Percentiles rank a stretch among this genome's conserved stretches.
These are phyloP conservation scores for Zelleria hepariella DNA, from an alignment of 2,888 invertebrate genomes.

Conservation along the genomic window DNA sequence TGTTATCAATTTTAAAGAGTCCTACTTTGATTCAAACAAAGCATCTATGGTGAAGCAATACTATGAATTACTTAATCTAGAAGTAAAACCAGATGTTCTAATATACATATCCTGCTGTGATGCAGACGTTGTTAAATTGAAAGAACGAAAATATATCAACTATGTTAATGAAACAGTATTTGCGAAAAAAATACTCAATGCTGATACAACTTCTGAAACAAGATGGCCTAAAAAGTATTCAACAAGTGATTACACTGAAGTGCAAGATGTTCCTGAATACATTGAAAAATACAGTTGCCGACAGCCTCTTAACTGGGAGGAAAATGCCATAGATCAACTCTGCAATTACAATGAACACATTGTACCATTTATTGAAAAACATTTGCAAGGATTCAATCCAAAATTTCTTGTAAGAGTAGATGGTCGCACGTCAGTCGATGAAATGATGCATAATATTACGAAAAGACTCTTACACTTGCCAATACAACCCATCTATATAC, in stretches of 20 bases:
- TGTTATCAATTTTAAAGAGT: slow-evolving; percentile 27
- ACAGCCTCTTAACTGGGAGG: slow-evolving; percentile 55
- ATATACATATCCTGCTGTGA: slow-evolving; percentile 71
- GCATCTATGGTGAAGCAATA: slow-evolving; percentile 36
- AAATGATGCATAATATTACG: slow-evolving; percentile 63
- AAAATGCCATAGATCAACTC: slow-evolving; percentile 55
- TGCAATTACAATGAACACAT: slow-evolving; percentile 61
- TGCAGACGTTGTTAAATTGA: slow-evolving; percentile 60
- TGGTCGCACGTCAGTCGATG: slow-evolving; percentile 54
- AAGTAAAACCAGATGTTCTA: slow-evolving; percentile 58
- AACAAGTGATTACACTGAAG: slow-evolving; percentile 21
- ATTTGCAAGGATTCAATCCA: slow-evolving; percentile 65
- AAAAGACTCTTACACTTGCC: slow-evolving; percentile 44
- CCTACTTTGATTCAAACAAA: slow-evolving; percentile 31
- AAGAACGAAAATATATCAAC: slow-evolving; percentile 30
- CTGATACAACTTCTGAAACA: slow-evolving; percentile 22
- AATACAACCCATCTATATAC: slow-evolving; percentile 43
- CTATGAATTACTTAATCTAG: slow-evolving; percentile 36
- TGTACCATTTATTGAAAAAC: slow-evolving; percentile 57
- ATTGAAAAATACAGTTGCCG: slow-evolving; percentile 58
- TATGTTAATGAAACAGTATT: slow-evolving; percentile 27
- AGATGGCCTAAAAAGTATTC: slow-evolving; percentile 47
- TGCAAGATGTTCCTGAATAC: slow-evolving; percentile 19
- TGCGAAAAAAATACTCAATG: slow-evolving; percentile 26
- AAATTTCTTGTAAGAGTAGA: slow-evolving; percentile 72